These are phyloP conservation scores for Aromia moschata DNA, from an alignment of 2,888 invertebrate species.

Conservation along the genomic window DNA sequence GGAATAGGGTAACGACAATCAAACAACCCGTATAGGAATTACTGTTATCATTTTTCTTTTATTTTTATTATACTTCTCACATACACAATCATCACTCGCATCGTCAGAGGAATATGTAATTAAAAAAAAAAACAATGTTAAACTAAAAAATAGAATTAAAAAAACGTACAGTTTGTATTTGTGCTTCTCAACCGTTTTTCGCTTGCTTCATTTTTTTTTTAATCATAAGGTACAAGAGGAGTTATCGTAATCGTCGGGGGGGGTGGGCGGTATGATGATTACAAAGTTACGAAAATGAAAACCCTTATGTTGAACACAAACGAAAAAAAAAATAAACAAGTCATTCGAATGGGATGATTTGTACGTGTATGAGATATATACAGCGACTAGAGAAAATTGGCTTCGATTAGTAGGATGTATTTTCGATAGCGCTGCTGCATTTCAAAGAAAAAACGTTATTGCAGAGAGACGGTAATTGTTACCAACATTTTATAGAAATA, in stretches of 20 bases:
- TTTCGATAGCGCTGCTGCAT: conserved; percentile 42
- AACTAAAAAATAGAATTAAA: conserved; percentile 32
- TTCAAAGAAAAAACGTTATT: too few relatives aligned
- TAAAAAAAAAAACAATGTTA: conserved; percentile 28
- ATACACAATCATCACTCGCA: conserved; percentile 48
- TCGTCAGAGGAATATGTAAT: conserved; percentile 37
- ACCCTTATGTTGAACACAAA: conserved; percentile 32
- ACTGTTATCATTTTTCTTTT: conserved; percentile 30
- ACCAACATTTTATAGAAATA: too few relatives aligned
- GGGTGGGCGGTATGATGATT: conserved; percentile 41
- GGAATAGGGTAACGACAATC: conserved; percentile 1
- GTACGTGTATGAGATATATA: conserved; percentile 57
- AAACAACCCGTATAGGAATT: conserved; percentile 16
- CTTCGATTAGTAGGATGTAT: conserved; percentile 52
- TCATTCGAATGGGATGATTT: conserved; percentile 48
- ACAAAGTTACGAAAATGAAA: conserved; percentile 37
- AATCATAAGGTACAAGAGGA: conserved; percentile 38
- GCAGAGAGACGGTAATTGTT: too few relatives aligned
- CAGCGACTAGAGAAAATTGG: conserved; percentile 58
- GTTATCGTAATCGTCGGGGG: conserved; percentile 8
- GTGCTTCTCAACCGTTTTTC: conserved; percentile 41
- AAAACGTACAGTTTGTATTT: conserved; percentile 38
- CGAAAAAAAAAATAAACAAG: conserved; percentile 41
- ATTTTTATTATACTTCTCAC: conserved; percentile 44
- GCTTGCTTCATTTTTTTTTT: conserved; percentile 35